These are phyloP conservation scores for Montipora cactus DNA, from an alignment of 64 coral and sea anemone species.

Conservation along the genomic window DNA sequence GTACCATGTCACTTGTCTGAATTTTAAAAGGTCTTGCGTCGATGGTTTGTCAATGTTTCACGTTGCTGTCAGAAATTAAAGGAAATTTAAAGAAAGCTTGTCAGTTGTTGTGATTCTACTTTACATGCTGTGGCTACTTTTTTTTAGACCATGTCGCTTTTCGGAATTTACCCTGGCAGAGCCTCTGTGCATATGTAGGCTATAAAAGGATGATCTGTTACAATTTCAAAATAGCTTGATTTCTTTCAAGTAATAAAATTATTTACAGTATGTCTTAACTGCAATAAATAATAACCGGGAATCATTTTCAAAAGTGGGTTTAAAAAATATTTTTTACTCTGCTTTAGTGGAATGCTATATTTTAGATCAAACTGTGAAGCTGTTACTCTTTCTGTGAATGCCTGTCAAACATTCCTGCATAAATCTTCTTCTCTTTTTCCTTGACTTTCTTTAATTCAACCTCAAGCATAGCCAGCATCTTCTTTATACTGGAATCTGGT, in stretches of 20 bases:
- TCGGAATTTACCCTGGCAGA: too few relatives aligned
- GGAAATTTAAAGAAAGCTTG: too few relatives aligned
- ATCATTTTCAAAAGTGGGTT: neutral
- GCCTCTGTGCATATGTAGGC: too few relatives aligned
- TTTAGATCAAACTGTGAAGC: neutral
- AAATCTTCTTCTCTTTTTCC: constrained; percentile 89
- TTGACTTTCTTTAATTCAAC: constrained; percentile 77
- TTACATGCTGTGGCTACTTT: too few relatives aligned
- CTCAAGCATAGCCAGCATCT: constrained; percentile 61
- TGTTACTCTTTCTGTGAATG: constrained; percentile 33
- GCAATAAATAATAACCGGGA: neutral
- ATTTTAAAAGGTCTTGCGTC: too few relatives aligned
- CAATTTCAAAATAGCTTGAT: neutral
- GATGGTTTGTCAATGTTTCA: too few relatives aligned
- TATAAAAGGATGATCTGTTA: too few relatives aligned
- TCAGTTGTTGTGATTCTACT: too few relatives aligned
- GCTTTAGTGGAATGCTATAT: neutral
- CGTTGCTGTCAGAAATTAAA: too few relatives aligned
- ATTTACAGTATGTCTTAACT: neutral
- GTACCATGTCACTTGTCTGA: too few relatives aligned
- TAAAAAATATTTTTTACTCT: neutral
- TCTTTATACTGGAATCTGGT: constrained; percentile 93
- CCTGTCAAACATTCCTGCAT: constrained; percentile 95
- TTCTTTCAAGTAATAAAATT: neutral
- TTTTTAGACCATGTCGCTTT: too few relatives aligned